Percentiles rank a stretch among this genome's conserved stretches.
Conservation (phyloP, 2,888 invertebrate genomes). For the Lamellibrachia columna region DNA sequence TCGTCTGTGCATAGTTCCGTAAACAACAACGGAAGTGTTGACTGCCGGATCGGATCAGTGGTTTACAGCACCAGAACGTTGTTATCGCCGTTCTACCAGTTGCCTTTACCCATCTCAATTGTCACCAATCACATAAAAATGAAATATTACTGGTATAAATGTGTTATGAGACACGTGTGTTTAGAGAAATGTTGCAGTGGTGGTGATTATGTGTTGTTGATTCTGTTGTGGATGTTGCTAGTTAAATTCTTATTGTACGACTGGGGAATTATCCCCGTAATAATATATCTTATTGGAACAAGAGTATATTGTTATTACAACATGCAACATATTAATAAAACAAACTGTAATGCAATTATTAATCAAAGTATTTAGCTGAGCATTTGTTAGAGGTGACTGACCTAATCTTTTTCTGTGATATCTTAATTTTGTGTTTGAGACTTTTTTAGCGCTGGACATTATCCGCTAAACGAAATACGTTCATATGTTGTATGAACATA, state of each 20-base stretch:
- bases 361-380: no score
- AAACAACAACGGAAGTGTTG: background rate
- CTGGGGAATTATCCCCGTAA: background rate
- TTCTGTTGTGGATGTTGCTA: background rate
- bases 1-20: background rate
- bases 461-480: no score
- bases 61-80: background rate
- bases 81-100: background rate
- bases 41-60: background rate
- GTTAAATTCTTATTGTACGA: background rate
- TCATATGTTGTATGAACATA: no score
- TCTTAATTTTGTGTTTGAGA: no score
- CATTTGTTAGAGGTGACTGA: no score
- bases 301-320: no score
- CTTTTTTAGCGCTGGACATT: no score
- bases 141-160: background rate
- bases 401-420: no score
- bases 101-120: background rate
- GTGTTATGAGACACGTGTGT: background rate
- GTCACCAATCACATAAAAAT: background rate
- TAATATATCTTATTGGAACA: no score
- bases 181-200: background rate
- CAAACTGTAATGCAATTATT: no score
- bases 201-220: background rate
- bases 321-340: no score